A percentile compares a stretch with the other conserved stretches of the same genome.
Evolutionary conservation across 2,113 vertebrate genomes (phyloP).

Genomic region (Mastomys coucha): DNA sequence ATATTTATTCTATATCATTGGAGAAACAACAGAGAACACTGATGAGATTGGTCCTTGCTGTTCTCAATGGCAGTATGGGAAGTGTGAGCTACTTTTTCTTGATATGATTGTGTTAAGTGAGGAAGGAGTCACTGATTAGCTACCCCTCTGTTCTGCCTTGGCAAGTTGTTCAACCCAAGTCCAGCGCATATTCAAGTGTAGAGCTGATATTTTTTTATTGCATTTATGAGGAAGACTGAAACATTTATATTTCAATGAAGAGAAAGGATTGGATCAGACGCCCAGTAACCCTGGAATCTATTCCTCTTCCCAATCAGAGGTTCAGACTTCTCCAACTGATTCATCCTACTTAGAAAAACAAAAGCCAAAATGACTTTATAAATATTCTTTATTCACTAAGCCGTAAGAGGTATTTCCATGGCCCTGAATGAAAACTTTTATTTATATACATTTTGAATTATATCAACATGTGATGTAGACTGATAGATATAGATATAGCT

Average conservation of each 20-base stretch:
- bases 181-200: not conserved
- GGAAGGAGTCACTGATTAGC: not conserved
- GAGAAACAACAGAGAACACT: not conserved
- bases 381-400: not conserved
- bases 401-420: not conserved
- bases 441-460: not conserved
- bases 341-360: not conserved
- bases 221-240: not conserved
- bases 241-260: not conserved
- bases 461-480: not conserved
- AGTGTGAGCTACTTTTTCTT: not conserved
- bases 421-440: not conserved
- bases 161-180: not conserved
- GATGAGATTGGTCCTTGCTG: not conserved
- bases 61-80: not conserved
- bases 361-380: not conserved
- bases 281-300: not conserved
- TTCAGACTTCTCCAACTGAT: not conserved
- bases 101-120: not conserved
- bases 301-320: not conserved
- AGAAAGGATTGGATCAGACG: not conserved
- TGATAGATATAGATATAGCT: not conserved
- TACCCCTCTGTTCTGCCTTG: not conserved
- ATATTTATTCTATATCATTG: not conserved
- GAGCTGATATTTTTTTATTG: not conserved